These are phyloP conservation scores for Zaprionus capensis DNA, from an alignment of 1,140 invertebrate species.

Conservation along the genomic window DNA sequence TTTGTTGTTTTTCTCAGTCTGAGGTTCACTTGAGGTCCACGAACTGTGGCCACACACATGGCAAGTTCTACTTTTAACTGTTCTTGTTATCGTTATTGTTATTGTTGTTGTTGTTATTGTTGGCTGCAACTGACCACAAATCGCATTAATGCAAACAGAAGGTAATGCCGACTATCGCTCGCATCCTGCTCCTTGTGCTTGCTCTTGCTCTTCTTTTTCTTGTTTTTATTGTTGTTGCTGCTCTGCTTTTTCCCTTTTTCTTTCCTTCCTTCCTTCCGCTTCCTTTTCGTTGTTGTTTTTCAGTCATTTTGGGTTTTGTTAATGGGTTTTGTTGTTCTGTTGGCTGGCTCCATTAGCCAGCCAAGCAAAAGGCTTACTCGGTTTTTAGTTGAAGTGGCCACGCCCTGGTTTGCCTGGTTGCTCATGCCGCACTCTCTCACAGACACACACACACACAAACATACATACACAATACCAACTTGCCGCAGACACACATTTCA, in stretches of 20 bases:
- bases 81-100: background rate
- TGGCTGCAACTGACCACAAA: slow-evolving; percentile 44
- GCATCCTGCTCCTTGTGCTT: slow-evolving; percentile 28
- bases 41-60: slow-evolving; percentile 39
- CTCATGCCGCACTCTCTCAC: slow-evolving; percentile 11
- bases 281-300: slow-evolving; percentile 12
- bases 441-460: background rate
- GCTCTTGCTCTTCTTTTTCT: background rate
- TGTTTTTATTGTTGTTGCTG: background rate
- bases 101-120: slow-evolving; percentile 1
- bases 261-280: background rate
- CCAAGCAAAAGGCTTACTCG: slow-evolving; percentile 52
- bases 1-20: background rate
- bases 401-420: slow-evolving; percentile 28
- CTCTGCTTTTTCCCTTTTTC: slow-evolving; percentile 3
- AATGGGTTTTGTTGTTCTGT: slow-evolving; percentile 30
- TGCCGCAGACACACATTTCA: slow-evolving; percentile 45
- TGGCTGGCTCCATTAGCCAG: slow-evolving; percentile 43
- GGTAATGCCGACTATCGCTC: background rate
- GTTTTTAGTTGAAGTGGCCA: slow-evolving; percentile 57
- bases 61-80: background rate
- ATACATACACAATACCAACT: background rate
- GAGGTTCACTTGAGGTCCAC: slow-evolving; percentile 45
- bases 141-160: slow-evolving; percentile 43
- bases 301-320: slow-evolving; percentile 32